Base-by-base conservation (phyloP, 64 coral and sea anemone species). In the Porites australiensis region DNA sequence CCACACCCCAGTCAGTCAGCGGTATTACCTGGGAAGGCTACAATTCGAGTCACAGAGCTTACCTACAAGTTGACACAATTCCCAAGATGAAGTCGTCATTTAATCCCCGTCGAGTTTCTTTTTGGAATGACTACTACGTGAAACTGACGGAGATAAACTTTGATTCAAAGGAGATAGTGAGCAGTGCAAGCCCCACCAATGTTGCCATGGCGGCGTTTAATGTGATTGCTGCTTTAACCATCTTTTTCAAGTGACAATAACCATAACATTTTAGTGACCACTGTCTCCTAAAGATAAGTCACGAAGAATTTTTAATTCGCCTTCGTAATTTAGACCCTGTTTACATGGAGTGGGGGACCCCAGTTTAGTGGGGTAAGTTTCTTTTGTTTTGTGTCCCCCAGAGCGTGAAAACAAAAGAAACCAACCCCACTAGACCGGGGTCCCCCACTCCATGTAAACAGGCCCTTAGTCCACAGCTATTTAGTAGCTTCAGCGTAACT, bases 81-180 rank as follows among this genome's bases (percentile, higher is more conserved):
- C 79, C 89, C 19, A 62, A 75, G 52, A 91, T 91, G 52, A 11
- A 13, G 22, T n/a, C 62, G 6, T 54, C 79, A 16, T 91, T 91
- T 91, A 49, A 82, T 69, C 22, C 55, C 13, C 65, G 68, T 3
- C 79, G 75, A 46, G 60, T 91, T 9, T 64, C 77, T 13, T 82
- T 90, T 23, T 96, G 94, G 94, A 96, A 96, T 68, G 72, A 80
- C 10, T 92, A 96, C 62, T 84, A 83, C 44, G 77, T 66, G 13
- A 88, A 75, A 13, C 49, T 88, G 86, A 7, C 23, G 64, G 6
- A 87, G 66, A 22, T 72, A 51, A 18, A 44, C 48, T 72, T 52
- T 58, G 52, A 16, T 54, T 43, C 48, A 19, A 74, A 72, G 4
- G 6, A 65, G 6, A 20, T 22, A 37, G 10, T 8, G 16, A 86